These are phyloP conservation scores for Sebastes hubbsi DNA, from an alignment of 2,797 vertebrate species.

Conservation along the genomic window DNA sequence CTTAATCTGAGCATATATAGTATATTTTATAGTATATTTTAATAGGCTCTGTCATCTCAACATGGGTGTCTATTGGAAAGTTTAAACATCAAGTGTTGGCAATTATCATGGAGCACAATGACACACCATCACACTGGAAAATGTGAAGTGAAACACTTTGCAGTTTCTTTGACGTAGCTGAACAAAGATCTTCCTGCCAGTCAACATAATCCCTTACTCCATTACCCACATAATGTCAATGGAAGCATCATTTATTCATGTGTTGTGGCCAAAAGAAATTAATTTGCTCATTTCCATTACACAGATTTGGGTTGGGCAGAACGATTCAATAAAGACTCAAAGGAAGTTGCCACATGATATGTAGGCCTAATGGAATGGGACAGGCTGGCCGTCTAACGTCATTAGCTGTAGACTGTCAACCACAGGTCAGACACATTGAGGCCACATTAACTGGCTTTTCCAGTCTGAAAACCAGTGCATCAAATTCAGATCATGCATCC, in stretches of 20 bases:
- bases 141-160: background rate
- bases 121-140: background rate
- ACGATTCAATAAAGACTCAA: background rate
- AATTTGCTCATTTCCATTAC: background rate
- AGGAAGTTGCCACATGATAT: background rate
- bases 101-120: background rate
- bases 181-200: background rate
- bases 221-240: background rate
- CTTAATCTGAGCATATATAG: background rate
- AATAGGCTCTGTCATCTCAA: background rate
- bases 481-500: background rate
- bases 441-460: background rate
- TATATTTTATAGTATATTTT: background rate
- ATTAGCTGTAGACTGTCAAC: background rate
- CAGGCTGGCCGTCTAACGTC: background rate
- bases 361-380: background rate
- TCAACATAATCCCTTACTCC: background rate
- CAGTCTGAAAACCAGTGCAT: background rate
- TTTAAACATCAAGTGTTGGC: background rate
- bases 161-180: background rate
- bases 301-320: background rate
- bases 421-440: background rate
- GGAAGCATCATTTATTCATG: background rate
- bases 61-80: background rate
- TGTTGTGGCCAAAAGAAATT: background rate